These are phyloP conservation scores for Vulpes ferrilata DNA, from an alignment of 2,113 vertebrate genomes.

Conservation along the genomic window DNA sequence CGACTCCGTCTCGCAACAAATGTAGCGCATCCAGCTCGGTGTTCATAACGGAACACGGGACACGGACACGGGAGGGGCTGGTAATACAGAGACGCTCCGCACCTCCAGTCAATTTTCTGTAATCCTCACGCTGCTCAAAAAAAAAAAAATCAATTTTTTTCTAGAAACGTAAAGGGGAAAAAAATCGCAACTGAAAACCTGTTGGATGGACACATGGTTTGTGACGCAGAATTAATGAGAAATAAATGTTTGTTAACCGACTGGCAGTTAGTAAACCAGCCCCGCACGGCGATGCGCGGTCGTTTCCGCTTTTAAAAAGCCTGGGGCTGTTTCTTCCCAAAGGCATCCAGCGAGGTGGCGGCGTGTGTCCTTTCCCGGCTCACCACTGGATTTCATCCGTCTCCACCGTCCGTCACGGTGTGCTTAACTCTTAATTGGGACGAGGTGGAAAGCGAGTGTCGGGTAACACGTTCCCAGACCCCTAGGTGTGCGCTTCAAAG, in stretches of 20 bases:
- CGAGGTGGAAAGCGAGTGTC: neutral
- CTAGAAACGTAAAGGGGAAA: neutral
- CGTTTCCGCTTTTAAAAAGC: neutral
- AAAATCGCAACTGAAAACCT: neutral
- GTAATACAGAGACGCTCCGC: neutral
- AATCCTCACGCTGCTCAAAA: neutral
- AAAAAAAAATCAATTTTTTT: neutral
- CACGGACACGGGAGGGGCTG: neutral
- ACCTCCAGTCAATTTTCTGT: neutral
- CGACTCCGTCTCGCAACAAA: neutral
- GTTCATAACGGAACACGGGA: neutral
- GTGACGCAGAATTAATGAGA: neutral
- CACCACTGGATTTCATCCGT: neutral
- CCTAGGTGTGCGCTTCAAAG: neutral
- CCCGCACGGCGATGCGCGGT: rapidly evolving
- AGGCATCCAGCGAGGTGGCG: neutral
- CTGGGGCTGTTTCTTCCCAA: neutral
- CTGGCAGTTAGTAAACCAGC: neutral
- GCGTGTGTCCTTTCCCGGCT: neutral
- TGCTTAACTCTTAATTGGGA: neutral
- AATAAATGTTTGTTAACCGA: neutral
- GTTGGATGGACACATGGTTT: neutral
- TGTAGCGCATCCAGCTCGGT: rapidly evolving
- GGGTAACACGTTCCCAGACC: neutral
- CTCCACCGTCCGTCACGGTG: rapidly evolving